Base-by-base conservation (phyloP, 2,888 invertebrate genomes). In the Protula sp. region DNA sequence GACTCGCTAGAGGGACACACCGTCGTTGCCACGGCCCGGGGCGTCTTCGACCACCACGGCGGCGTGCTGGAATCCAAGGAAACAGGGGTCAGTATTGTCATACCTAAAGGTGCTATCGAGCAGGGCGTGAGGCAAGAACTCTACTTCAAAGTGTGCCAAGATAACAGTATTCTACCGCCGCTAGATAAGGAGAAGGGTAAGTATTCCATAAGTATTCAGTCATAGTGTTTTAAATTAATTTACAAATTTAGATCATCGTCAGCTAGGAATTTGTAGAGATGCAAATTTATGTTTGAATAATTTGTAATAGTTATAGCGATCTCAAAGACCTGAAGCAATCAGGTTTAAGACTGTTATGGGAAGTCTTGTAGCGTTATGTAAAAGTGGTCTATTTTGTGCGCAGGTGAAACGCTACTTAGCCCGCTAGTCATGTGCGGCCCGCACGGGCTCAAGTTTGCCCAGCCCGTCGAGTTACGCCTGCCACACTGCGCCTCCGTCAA, bases 391-490 rank as follows among this genome's bases (percentile, higher is more conserved):
- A n/a, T n/a, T n/a, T n/a, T n/a, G n/a, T n/a, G n/a, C n/a, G 5
- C 81, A 93, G 93, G 94, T 87, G 94, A 95, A 86, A 91, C 92
- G 66, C 87, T 94, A 86, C 85, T 94, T 73, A 92, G 92, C 74
- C 94, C 94, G 62, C 85, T 94, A 74, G 94, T 95, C 76, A 93
- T 94, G 91, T 95, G 94, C 84, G 94, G 95, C 64, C 95, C 95
- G 28, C 92, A 92, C 83, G 85, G 94, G 68, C 86, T 94, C 69
- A 88, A 89, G 81, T 95, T 95, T 84, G 83, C 87, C 62, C 87
- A 88, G 78, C 93, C 94, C 56, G 92, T 94, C 74, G 92, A 94
- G 73, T 86, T 95, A 58, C 87, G 91, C 69, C 88, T 95, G 77
- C 95, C 95, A 67, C 94, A 85, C 71, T 82, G 82, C 62, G 83